Evolutionary conservation across 2,888 invertebrate genomes (phyloP).

Genomic region (Mesoligia furuncula): DNA sequence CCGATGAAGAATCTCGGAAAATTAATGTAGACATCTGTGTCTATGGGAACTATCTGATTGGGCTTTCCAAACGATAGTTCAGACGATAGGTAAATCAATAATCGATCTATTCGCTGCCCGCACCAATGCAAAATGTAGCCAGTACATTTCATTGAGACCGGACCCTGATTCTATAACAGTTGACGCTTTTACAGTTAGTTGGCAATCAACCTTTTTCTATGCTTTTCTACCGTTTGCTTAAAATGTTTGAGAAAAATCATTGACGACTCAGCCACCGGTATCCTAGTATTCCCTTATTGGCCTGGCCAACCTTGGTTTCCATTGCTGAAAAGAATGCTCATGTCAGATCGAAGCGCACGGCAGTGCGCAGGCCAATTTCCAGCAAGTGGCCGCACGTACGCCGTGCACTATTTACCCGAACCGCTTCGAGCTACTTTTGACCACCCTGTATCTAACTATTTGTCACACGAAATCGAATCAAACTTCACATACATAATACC

Average conservation of each 20-base stretch:
- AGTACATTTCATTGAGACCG: too few species aligned
- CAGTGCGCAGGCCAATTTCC: too few species aligned
- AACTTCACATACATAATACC: too few species aligned
- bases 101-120: too few species aligned
- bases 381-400: too few species aligned
- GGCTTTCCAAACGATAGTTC: conserved; percentile 1
- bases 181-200: background rate
- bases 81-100: too few species aligned
- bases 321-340: background rate
- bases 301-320: background rate
- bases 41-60: background rate
- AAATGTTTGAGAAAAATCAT: background rate
- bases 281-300: background rate
- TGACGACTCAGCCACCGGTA: background rate
- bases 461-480: too few species aligned
- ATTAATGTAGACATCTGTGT: background rate
- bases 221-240: conserved; percentile 2
- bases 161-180: background rate
- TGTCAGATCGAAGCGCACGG: too few species aligned
- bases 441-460: too few species aligned
- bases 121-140: too few species aligned
- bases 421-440: too few species aligned
- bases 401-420: too few species aligned
- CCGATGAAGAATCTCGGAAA: background rate
- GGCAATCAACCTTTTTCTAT: background rate